phyloP scores from a whole-genome alignment of 2,888 invertebrate genomes.

The Lasioglossum morio region DNA sequence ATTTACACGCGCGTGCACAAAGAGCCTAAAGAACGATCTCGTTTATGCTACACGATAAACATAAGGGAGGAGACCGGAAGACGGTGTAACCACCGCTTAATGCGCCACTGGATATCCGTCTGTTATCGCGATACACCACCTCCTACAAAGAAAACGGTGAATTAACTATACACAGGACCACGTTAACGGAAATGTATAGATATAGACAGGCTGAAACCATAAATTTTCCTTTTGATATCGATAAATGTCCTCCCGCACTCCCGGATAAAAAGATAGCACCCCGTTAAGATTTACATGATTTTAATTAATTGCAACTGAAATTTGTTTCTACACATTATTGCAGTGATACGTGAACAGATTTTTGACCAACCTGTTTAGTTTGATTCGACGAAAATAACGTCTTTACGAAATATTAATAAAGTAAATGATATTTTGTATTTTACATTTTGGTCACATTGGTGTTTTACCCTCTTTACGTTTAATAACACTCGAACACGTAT shows the following conservation, averaged over 20 bases:
- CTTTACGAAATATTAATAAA: background rate
- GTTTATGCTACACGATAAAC: slow-evolving; percentile 69
- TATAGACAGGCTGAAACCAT: background rate
- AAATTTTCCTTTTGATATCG: background rate
- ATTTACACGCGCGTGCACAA: slow-evolving; percentile 80
- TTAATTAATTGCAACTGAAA: background rate
- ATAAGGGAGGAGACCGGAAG: slow-evolving; percentile 73
- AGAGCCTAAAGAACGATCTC: slow-evolving; percentile 70
- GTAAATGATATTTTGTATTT: no score
- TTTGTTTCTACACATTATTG: background rate
- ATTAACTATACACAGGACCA: slow-evolving; percentile 4
- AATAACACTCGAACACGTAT: no score
- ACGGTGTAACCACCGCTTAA: slow-evolving; percentile 52
- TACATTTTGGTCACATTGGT: background rate
- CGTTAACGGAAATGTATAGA: background rate
- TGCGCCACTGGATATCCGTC: slow-evolving; percentile 38
- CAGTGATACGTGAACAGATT: background rate
- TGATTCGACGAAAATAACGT: background rate
- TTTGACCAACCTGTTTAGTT: background rate
- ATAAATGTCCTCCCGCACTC: no score
- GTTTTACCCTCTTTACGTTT: background rate
- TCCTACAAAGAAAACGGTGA: background rate
- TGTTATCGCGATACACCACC: slow-evolving; percentile 34
- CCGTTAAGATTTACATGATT: no score
- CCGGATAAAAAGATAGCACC: no score